phyloP scores from a whole-genome alignment of 2,113 vertebrate genomes.

The Lophotis ruficrista region DNA sequence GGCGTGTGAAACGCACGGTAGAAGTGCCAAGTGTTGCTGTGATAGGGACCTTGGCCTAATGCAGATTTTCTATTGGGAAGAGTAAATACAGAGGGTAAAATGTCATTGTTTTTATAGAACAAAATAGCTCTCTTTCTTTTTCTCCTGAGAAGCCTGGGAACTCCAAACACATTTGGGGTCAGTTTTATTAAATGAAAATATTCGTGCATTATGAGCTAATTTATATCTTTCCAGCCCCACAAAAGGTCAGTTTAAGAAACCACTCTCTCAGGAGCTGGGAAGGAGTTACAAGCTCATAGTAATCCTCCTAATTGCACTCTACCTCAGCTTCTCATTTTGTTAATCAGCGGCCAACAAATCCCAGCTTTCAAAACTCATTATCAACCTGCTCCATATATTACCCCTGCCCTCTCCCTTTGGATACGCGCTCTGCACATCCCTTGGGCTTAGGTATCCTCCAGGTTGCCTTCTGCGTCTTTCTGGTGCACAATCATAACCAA shows the following conservation, averaged over 20 bases:
- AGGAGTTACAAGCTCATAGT: background rate
- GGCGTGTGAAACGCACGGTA: background rate
- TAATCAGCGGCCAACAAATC: conserved; percentile 3
- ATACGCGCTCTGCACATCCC: background rate
- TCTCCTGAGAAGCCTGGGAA: conserved; percentile 35
- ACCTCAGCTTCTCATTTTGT: background rate
- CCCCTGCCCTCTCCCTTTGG: background rate
- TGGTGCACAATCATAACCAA: background rate
- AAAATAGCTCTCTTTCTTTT: conserved; percentile 34
- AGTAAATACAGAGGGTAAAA: conserved; percentile 55
- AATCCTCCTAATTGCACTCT: conserved; percentile 31
- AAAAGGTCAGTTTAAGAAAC: conserved; percentile 28
- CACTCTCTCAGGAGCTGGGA: conserved; percentile 10
- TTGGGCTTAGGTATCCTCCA: background rate
- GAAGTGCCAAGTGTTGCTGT: background rate
- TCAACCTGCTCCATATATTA: background rate
- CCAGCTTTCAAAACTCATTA: background rate
- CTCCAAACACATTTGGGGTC: conserved; percentile 23
- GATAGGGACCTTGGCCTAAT: background rate
- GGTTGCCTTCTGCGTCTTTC: background rate
- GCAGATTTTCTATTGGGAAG: conserved; percentile 4
- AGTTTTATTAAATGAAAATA: conserved; percentile 65
- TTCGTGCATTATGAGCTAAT: background rate
- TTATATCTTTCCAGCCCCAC: background rate
- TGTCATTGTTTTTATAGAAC: conserved; percentile 48